Conservation (phyloP, 2,888 invertebrate genomes). For the Andricus curvator region DNA sequence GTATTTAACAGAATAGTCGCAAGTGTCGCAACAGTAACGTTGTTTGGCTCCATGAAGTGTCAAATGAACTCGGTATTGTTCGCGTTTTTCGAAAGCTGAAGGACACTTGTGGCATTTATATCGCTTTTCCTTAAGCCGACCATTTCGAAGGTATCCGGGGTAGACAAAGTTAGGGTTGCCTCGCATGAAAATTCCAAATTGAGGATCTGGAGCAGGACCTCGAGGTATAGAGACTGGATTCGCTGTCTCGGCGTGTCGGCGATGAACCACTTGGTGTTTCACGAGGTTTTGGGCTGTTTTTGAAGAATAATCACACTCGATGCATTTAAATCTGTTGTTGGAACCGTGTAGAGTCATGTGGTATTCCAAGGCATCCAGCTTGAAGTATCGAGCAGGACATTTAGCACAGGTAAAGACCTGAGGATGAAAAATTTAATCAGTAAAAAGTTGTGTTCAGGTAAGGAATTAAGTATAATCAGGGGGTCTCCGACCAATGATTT, state of each 20-base stretch:
- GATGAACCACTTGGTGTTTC: constrained; percentile 82
- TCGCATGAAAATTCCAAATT: constrained; percentile 85
- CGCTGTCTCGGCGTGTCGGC: constrained; percentile 59
- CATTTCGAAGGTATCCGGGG: constrained; percentile 87
- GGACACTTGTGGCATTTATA: constrained; percentile 93
- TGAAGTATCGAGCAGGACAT: constrained; percentile 88
- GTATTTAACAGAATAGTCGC: constrained; percentile 93
- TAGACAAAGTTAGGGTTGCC: constrained; percentile 89
- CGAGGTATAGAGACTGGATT: not conserved
- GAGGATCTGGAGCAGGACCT: constrained; percentile 82
- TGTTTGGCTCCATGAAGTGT: constrained; percentile 91
- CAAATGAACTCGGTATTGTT: constrained; percentile 90
- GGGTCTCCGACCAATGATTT: too few relatives aligned
- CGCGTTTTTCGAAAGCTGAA: constrained; percentile 91
- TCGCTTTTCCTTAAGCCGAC: constrained; percentile 86
- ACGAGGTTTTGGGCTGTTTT: constrained; percentile 85
- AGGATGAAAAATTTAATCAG: not conserved
- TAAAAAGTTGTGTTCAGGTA: not conserved
- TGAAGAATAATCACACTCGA: constrained; percentile 85
- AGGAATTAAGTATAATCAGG: not conserved
- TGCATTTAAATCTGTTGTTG: constrained; percentile 84
- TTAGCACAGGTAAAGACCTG: constrained; percentile 80
- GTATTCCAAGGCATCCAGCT: constrained; percentile 85
- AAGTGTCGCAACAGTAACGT: constrained; percentile 89
- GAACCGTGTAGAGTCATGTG: constrained; percentile 85